Conservation (phyloP, 2,888 invertebrate genomes). For the Erebia palarica region DNA sequence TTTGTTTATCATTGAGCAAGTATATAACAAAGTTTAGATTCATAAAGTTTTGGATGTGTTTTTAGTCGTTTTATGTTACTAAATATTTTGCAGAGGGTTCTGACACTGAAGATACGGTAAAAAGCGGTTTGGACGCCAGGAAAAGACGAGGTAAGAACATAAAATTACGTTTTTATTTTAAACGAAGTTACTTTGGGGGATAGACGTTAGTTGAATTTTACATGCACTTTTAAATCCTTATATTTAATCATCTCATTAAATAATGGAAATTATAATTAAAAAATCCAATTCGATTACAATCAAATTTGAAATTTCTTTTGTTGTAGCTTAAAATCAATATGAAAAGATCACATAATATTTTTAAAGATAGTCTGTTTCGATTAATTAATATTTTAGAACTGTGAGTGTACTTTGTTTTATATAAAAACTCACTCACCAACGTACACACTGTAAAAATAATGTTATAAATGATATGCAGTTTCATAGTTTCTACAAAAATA, state of each 20-base stretch:
- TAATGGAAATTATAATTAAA: not conserved
- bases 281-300: not conserved
- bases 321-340: too few species aligned
- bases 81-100: conserved; percentile 77
- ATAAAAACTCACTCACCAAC: too few species aligned
- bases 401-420: too few species aligned
- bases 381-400: too few species aligned
- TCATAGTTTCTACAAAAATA: not conserved
- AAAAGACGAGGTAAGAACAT: conserved; percentile 69
- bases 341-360: too few species aligned
- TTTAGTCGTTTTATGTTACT: conserved; percentile 60
- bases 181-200: conserved; percentile 26
- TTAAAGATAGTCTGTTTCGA: too few species aligned
- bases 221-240: conserved; percentile 24
- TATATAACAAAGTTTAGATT: not conserved
- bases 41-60: conserved; percentile 32
- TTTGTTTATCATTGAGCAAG: not conserved
- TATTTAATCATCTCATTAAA: conserved; percentile 11
- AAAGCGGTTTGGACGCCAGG: conserved; percentile 60
- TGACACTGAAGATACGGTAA: conserved; percentile 75
- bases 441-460: not conserved
- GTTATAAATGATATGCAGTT: not conserved
- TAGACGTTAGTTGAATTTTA: conserved; percentile 23
- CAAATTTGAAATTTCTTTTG: too few species aligned
- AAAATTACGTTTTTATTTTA: not conserved